phyloP scores from a whole-genome alignment of 2,888 invertebrate species.

The Anthoptus insignis region DNA sequence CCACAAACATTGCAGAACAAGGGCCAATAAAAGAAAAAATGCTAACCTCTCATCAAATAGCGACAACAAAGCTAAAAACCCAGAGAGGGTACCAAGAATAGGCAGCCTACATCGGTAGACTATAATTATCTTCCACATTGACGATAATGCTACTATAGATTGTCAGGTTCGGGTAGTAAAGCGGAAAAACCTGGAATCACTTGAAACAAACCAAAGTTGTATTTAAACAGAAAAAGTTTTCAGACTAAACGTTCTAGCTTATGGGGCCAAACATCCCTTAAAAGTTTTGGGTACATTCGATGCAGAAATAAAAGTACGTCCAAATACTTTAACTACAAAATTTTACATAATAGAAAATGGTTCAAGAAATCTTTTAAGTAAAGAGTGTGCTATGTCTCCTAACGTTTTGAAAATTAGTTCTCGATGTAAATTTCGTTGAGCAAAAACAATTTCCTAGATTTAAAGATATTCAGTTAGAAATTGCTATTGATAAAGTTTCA shows the following conservation, averaged over 20 bases:
- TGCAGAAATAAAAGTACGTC: slow-evolving; percentile 11
- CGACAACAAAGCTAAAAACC: no score
- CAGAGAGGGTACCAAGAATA: no score
- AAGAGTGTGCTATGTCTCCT: not conserved
- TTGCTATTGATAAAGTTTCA: not conserved
- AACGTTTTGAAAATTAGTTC: slow-evolving; percentile 4
- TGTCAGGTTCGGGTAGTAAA: slow-evolving; percentile 49
- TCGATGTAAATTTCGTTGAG: not conserved
- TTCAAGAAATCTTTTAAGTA: not conserved
- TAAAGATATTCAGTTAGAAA: not conserved
- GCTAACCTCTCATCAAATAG: no score
- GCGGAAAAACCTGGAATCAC: slow-evolving; percentile 28
- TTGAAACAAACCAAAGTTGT: slow-evolving; percentile 7
- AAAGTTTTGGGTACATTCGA: slow-evolving; percentile 22
- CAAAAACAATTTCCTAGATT: not conserved
- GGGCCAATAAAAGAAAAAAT: no score
- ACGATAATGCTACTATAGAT: no score
- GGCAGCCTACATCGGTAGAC: no score
- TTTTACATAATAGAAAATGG: slow-evolving; percentile 1
- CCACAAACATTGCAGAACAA: no score
- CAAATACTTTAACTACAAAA: not conserved
- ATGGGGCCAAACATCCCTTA: slow-evolving; percentile 29
- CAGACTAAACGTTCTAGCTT: slow-evolving; percentile 31
- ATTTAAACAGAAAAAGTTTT: not conserved
- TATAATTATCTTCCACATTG: no score